These are phyloP conservation scores for Hyaena hyaena DNA, from an alignment of 2,113 vertebrate genomes.

Conservation along the genomic window DNA sequence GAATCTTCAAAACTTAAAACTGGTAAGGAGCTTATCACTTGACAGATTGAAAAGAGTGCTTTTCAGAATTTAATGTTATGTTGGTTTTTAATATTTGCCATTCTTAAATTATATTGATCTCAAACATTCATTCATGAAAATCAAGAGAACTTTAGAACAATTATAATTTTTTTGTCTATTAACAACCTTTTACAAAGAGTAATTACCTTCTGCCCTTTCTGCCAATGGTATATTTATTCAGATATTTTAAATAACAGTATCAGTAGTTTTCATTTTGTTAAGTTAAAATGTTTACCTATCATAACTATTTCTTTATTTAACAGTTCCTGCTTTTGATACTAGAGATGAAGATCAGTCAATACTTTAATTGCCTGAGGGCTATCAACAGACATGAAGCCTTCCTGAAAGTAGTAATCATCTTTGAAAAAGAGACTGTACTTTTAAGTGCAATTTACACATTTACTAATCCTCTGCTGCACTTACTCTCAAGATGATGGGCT, in stretches of 20 bases:
- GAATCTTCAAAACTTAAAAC: constrained; percentile 23
- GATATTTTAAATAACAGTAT: constrained; percentile 4
- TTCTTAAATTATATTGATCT: neutral
- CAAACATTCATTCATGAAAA: neutral
- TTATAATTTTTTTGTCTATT: neutral
- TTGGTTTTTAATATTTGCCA: neutral
- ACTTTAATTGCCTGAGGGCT: constrained; percentile 59
- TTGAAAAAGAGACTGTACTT: constrained; percentile 53
- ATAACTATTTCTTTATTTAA: neutral
- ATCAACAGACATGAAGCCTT: constrained; percentile 46
- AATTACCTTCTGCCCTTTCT: neutral
- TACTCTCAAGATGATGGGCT: constrained; percentile 42
- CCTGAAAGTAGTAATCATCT: constrained; percentile 50
- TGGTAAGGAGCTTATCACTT: neutral
- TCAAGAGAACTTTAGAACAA: neutral
- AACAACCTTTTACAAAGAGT: neutral
- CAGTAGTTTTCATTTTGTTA: constrained; percentile 51
- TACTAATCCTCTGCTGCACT: constrained; percentile 52
- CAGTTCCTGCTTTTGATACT: constrained; percentile 24
- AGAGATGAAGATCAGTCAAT: constrained; percentile 48
- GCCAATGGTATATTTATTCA: neutral
- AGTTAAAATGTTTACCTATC: constrained; percentile 39
- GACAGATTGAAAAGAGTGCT: neutral
- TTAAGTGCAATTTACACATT: constrained; percentile 71
- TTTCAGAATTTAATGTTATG: neutral